Base-by-base conservation (phyloP, 1,140 invertebrate genomes). In the Nephotettix cincticeps region DNA sequence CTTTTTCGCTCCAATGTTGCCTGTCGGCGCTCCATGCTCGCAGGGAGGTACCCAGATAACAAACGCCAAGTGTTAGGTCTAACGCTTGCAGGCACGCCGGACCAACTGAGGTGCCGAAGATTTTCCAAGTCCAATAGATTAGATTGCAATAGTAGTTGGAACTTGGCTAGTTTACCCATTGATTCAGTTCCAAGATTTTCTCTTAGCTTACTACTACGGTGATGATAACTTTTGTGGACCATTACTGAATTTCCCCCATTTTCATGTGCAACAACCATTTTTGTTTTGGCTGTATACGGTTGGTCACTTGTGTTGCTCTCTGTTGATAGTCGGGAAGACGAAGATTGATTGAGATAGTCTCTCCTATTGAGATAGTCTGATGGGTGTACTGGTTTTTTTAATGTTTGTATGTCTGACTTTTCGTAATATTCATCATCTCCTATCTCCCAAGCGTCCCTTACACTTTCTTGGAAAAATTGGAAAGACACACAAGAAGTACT, bases 81-180 rank as follows among this genome's bases (percentile, higher is more conserved):
- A 65, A 96, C 90, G 83, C 91, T 90, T 23, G 90, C 87, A 43
- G 96, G 96, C 74, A 99, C 90, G 3, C 97, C 97, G 70, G 94
- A 96, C 96, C 97, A 99, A 75, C 95, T 96, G 0, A 97, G 81
- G 75, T 94, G 91, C 77, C 94, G 90, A 21, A 99, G 82, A 77
- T 97, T 94, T 76, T 92, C 88, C 70, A 96, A 82, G 84, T 94
- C 91, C 56, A 94, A 83, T 61, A 92, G 87, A 3, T 86, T 83
- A 43, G 86, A 87, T 61, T 92, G 87, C 58, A 95, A 83, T 27
- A 96, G 79, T 73, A 87, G 83, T 78, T 92, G 84, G 80, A 97
- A 95, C 78, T 93, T 90, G 75, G 28, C 19, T 11, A 17, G 27
- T 63, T 63, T 63, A n/a, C n/a, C n/a, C n/a, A n/a, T n/a, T n/a